Base-by-base conservation (phyloP, 2,797 vertebrate genomes). In the Gephyroberyx darwinii region DNA sequence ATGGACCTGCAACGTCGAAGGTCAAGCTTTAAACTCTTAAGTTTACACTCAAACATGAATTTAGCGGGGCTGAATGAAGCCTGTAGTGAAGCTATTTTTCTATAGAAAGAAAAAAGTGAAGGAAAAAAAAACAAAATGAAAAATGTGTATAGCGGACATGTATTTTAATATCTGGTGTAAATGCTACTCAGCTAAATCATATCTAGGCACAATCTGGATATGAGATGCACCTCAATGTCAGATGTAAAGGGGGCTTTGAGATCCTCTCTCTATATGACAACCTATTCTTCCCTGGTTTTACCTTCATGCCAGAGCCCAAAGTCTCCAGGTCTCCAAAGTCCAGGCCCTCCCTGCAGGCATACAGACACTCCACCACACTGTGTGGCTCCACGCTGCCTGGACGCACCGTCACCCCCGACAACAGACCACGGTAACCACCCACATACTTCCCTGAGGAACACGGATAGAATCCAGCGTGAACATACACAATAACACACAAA, bases 241-340 rank as follows among this genome's bases (percentile, higher is more conserved):
- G 10, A 35, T 53, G 31, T 1, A 2, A 39, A 37, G 9, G 35
- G 35, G 26, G 26, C 37, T 41, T 41, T 41, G 39, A 41, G 8
- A 45, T 16, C 2, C 13, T 66, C 10, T 65, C 9, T 55, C 35
- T 13, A 0, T 50, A 13, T 26, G 41, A 3, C 45, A 2, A 12
- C n/a, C 12, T 35, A 4, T 7, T 5, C 14, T 20, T 52, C 22
- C 22, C 33, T 64, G 59, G 31, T 7, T 1, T 85, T 94, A 98
- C 98, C 98, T 99, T 99, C 98, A 99, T 99, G 89, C 98, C 98
- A 78, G 98, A 98, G 80, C 97, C 97, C 88, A 99, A 92, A 79
- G 96, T 98, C 94, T 99, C 97, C 88, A 99, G 95, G 93, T 98
- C 97, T 83, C 96, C 97, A 61, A 98, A 99, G 93, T 99, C 97